Evolutionary conservation across 2,797 vertebrate species (phyloP), one percentile per base, ranked within the genome.

Genomic region (Amphiprion clarkii): DNA sequence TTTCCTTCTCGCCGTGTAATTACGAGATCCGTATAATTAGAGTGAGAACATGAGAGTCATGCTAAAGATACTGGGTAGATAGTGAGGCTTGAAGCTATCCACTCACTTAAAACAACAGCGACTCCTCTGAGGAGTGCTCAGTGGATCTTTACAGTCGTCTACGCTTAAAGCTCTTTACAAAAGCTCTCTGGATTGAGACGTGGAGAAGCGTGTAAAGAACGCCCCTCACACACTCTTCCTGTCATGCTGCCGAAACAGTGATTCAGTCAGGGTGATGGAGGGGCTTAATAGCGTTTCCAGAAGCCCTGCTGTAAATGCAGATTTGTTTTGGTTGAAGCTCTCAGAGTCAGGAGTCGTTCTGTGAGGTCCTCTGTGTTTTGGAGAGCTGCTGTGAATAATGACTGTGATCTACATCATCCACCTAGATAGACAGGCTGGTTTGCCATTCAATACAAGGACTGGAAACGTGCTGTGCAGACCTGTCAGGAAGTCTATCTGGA

Each of bases 281-380:
- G 74, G 56, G 68, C 73, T 75, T 68, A 74, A 76, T 70, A 74
- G 71, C 54, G 27, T 73, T 82, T 79, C 62, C 62, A 79, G 70
- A 71, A 71, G 59, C 42, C 64, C 65, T 74, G 76, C 65, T 74
- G 69, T 70, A 87, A 70, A 88, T 77, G 77, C 61, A 77, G 63
- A 80, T 83, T 83, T 82, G 72, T 84, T 85, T 83, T 81, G 68
- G 62, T 62, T 67, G 71, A 75, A 76, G 63, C 65, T 67, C 29
- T 68, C 6, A 2, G 48, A 85, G 49, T 57, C 52, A 65, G 42
- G n/a, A 71, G 69, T 49, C 31, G 0, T 51, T 67, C 71, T 52
- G 46, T 33, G 59, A 74, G 65, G 66, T 79, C 71, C 71, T 74
- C 48, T 53, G 53, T 67, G 64, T 76, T 78, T 23, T 12, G 48